A percentile compares a stretch with the other conserved stretches of the same genome.
phyloP scores from a whole-genome alignment of 2,113 vertebrate species.

The Leuciscus idus region DNA sequence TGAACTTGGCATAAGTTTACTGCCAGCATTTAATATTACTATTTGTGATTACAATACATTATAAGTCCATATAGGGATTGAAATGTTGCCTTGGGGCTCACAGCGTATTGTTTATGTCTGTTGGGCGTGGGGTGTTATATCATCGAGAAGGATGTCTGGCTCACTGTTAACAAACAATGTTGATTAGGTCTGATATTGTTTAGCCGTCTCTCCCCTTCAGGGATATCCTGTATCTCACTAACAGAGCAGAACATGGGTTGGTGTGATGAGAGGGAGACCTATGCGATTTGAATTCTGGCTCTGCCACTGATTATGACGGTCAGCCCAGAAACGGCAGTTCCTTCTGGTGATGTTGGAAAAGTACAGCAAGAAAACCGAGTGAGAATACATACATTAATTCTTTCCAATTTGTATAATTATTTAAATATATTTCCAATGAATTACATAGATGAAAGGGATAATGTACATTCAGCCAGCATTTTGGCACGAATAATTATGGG shows the following conservation, averaged over 20 bases:
- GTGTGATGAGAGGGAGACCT: constrained; percentile 34
- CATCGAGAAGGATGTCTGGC: constrained; percentile 9
- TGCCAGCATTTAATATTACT: background rate
- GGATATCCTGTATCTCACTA: constrained; percentile 41
- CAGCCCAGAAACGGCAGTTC: background rate
- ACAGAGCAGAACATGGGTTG: background rate
- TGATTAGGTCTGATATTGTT: constrained; percentile 38
- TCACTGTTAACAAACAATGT: constrained; percentile 24
- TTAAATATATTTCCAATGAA: background rate
- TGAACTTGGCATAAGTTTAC: background rate
- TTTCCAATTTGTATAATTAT: background rate
- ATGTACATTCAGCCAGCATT: no score
- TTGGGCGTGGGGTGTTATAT: constrained; percentile 38
- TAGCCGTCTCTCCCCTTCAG: constrained; percentile 27
- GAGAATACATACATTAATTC: background rate
- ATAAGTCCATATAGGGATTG: background rate
- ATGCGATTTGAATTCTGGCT: background rate
- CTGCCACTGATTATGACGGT: background rate
- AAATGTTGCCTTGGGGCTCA: background rate
- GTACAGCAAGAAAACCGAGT: background rate
- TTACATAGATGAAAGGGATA: background rate
- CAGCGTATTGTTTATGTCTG: constrained; percentile 25
- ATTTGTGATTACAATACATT: background rate
- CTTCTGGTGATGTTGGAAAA: background rate
- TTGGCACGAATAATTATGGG: no score